Conservation (phyloP, 2,113 vertebrate genomes). For the Crotalus tigris region DNA sequence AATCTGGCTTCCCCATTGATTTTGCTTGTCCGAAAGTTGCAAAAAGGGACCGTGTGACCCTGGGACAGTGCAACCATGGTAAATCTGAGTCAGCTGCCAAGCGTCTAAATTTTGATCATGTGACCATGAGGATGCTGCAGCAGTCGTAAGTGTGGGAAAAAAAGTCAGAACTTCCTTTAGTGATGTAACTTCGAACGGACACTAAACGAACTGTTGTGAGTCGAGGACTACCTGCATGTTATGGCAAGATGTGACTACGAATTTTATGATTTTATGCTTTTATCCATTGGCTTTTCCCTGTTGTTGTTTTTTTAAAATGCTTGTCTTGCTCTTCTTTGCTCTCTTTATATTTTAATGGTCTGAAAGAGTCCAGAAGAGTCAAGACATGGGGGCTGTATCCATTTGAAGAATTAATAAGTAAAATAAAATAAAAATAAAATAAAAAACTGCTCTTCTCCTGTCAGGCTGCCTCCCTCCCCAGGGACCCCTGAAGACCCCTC, state of each 20-base stretch:
- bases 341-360: not conserved
- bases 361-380: not conserved
- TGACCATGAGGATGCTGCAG: not conserved
- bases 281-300: not conserved
- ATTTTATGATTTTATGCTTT: not conserved
- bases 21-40: not conserved
- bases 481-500: not conserved
- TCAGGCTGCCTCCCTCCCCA: not conserved
- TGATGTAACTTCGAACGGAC: not conserved
- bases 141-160: accelerated
- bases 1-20: not conserved
- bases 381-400: not conserved
- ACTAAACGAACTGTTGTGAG: not conserved
- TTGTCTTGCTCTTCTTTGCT: not conserved
- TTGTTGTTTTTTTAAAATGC: not conserved
- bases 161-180: not conserved
- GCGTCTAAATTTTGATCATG: not conserved
- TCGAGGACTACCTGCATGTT: not conserved
- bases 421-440: not conserved
- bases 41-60: not conserved
- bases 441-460: not conserved
- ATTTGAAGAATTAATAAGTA: not conserved
- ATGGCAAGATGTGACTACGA: not conserved
- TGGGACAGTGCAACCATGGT: not conserved
- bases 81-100: not conserved